phyloP scores from a whole-genome alignment of 2,113 vertebrate species.

The Strix uralensis region DNA sequence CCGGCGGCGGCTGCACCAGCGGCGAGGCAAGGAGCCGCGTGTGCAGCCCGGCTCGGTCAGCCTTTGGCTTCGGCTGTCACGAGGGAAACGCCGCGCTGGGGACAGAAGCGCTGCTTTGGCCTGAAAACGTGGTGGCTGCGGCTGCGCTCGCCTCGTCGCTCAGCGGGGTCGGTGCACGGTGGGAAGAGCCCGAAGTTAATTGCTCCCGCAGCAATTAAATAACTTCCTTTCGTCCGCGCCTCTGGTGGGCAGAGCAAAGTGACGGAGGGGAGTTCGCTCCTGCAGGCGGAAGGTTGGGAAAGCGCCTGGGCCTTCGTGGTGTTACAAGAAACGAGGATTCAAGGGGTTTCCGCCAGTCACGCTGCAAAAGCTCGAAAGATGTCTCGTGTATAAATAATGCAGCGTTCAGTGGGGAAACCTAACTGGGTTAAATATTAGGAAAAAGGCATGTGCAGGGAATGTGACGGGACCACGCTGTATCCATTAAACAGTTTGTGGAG shows the following conservation, averaged over 20 bases:
- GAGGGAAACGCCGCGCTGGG: background rate
- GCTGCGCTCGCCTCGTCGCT: background rate
- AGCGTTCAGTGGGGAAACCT: background rate
- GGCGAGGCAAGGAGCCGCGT: fast-evolving
- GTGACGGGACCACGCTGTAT: too few relatives aligned
- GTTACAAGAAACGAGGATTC: background rate
- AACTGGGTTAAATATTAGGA: background rate
- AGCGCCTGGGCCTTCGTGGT: background rate
- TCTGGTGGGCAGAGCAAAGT: background rate
- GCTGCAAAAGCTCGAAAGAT: background rate
- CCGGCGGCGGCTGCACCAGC: background rate
- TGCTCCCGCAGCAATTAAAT: background rate
- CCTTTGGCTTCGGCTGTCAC: background rate
- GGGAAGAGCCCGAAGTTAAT: background rate
- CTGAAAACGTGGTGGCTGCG: fast-evolving
- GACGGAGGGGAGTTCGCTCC: fast-evolving
- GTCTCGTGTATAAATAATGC: background rate
- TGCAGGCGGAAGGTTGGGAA: background rate
- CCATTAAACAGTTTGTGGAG: background rate
- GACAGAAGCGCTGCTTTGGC: background rate
- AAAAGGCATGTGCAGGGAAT: background rate
- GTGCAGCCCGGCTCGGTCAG: background rate
- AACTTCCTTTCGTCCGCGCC: background rate
- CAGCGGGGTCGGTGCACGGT: background rate
- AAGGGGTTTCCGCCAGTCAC: background rate